Evolutionary conservation across 2,888 invertebrate genomes (phyloP), one percentile per base, ranked within the genome.

Genomic region (Drosophila leonis): DNA sequence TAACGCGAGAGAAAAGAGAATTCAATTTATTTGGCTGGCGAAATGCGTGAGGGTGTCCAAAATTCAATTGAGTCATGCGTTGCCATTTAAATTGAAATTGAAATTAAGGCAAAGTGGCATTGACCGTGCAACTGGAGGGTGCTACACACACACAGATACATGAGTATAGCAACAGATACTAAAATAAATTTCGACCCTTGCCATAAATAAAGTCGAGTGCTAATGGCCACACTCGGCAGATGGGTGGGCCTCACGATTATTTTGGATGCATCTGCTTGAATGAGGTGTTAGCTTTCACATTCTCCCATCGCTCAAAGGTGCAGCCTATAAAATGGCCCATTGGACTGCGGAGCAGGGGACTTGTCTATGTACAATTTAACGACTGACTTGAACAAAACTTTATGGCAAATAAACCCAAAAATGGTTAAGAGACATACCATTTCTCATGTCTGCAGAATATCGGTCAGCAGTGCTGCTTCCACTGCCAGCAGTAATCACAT

Each of bases 201-300:
- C 41, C 39, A 72, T 80, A 75, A 81, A 75, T 82, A 75, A 74
- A 68, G 44, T 60, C 67, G 64, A 74, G 79, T 74, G 74, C 61
- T 84, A 82, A 78, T 85, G 82, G 82, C 56, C 64, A 48, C 39
- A 33, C 54, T 42, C 51, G 49, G 24, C 31, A 59, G 59, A 60
- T 72, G 76, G 76, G 62, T 74, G 74, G 78, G 75, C 70, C 42
- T 12, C 67, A 51, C 46, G 62, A 55, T 41, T 46, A 46, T 49
- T 48, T 63, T 12, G 31, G 65, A 41, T 80, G 81, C 65, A 74
- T 70, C 84, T 70, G 72, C 63, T 61, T 27, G 62, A 67, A 75
- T 56, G 61, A 80, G 80, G 87, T 84, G 85, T 83, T 82, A 81
- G 83, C 85, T 86, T 86, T 85, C 85, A 85, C 85, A 86, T 83